Evolutionary conservation across 2,797 vertebrate species (phyloP), one percentile per base, ranked within the genome.

Genomic region (Prunella strophiata): DNA sequence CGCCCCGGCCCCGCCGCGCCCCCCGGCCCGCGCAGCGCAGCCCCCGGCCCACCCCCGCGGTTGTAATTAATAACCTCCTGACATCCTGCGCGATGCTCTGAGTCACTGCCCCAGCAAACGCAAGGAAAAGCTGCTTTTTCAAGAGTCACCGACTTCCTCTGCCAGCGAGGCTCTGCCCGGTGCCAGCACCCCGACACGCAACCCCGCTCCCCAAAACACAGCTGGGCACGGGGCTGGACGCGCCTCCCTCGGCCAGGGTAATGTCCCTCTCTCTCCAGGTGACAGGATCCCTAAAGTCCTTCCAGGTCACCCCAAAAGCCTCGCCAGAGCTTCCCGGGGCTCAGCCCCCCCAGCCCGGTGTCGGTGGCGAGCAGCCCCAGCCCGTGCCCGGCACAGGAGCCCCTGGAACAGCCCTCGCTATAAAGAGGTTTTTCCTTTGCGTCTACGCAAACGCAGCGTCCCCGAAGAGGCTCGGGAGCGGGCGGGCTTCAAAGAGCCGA

Each of bases 41-140:
- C 86, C 70, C 70, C 38, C 7, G 16, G 54, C 21, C 48, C 78
- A 45, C 36, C 57, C n/a, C 52, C 2, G 25, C 16, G 90, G 94
- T 87, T 94, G 82, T 94, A 95, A 96, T 96, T 92, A 96, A 95
- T 92, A 94, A 90, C 94, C 93, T 86, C 85, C 91, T 88, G 92
- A 80, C 93, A 95, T 96, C 95, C 96, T 94, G 94, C 70, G 4
- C 74, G 43, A 76, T 42, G 43, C 85, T 75, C 92, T 96, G 96
- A 97, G 67, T 96, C 96, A 96, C 94, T 92, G 45, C 43, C 42
- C 63, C 19, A 15, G 43, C 65, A 4, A 51, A 71, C 3, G 27
- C 1, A 22, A 84, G 57, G 13, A 65, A 87, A 93, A 85, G 66
- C 71, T 84, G 90, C 84, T 93, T 73, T 85, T 74, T 74, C 67